phyloP scores from a whole-genome alignment of 2,888 invertebrate species.

The Hesperia comma region DNA sequence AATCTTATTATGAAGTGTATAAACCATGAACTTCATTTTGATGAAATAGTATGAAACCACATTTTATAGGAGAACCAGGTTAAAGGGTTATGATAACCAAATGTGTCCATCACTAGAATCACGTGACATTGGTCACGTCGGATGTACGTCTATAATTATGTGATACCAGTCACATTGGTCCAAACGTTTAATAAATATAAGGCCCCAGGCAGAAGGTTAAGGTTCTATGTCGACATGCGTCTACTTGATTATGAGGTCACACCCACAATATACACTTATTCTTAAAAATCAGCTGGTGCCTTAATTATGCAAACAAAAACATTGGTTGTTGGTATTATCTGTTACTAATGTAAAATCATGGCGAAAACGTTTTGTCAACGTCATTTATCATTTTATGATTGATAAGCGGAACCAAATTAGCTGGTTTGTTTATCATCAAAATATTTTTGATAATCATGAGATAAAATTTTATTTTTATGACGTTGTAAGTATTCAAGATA shows the following conservation, averaged over 20 bases:
- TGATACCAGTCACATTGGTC: too few species aligned
- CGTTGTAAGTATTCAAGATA: too few species aligned
- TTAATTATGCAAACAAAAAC: constrained; percentile 24
- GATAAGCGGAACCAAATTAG: constrained; percentile 22
- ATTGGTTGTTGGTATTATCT: not conserved
- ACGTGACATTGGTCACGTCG: too few species aligned
- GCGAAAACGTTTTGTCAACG: constrained; percentile 7
- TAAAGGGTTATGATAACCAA: too few species aligned
- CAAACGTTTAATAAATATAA: not conserved
- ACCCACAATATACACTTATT: not conserved
- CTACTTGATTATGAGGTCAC: not conserved
- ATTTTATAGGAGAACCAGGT: too few species aligned
- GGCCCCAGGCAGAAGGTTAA: not conserved
- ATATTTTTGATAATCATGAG: not conserved
- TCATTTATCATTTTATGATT: constrained; percentile 14
- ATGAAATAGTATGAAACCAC: too few species aligned
- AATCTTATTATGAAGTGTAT: too few species aligned
- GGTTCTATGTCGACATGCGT: not conserved
- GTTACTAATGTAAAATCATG: not conserved
- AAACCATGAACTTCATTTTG: too few species aligned
- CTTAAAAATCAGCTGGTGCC: not conserved
- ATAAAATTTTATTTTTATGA: not conserved
- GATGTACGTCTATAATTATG: too few species aligned
- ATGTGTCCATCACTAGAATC: too few species aligned
- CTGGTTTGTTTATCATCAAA: constrained; percentile 11